Percentiles rank a stretch among this genome's conserved stretches.
Conservation (phyloP, 2,888 invertebrate genomes). For the Pristionchus arcanus region DNA sequence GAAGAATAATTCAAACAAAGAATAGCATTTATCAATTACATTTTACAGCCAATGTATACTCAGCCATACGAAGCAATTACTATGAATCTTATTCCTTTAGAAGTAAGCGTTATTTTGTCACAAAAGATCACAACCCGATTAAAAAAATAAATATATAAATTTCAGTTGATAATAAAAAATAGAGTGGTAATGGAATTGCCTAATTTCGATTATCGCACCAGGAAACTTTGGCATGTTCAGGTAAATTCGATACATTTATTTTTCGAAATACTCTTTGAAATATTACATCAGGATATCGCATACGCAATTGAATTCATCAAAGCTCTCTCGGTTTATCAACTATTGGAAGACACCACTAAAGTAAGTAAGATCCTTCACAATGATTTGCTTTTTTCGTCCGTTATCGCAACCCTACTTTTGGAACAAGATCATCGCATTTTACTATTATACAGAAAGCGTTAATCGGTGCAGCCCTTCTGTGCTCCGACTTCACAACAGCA, state of each 20-base stretch:
- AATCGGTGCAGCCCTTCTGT: not conserved
- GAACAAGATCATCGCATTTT: too few relatives aligned
- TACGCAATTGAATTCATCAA: constrained; percentile 11
- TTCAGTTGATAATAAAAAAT: not conserved
- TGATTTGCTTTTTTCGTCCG: too few relatives aligned
- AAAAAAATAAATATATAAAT: not conserved
- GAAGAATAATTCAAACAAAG: too few relatives aligned
- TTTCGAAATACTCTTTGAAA: too few relatives aligned
- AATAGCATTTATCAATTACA: too few relatives aligned
- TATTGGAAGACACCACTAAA: not conserved
- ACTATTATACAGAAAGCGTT: not conserved
- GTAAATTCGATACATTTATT: not conserved
- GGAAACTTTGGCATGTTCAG: not conserved
- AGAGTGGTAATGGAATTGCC: not conserved
- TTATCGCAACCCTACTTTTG: too few relatives aligned
- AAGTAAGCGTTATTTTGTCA: too few relatives aligned
- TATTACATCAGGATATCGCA: not conserved
- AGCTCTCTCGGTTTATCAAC: not conserved
- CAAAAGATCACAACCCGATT: not conserved
- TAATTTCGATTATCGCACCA: not conserved
- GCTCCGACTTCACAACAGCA: not conserved
- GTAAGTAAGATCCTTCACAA: not conserved
- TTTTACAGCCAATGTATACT: too few relatives aligned
- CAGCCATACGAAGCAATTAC: too few relatives aligned
- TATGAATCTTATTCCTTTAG: too few relatives aligned